A percentile compares a stretch with the other conserved stretches of the same genome.
Conservation (phyloP, 1,140 invertebrate species). For the Nomia melanderi region DNA sequence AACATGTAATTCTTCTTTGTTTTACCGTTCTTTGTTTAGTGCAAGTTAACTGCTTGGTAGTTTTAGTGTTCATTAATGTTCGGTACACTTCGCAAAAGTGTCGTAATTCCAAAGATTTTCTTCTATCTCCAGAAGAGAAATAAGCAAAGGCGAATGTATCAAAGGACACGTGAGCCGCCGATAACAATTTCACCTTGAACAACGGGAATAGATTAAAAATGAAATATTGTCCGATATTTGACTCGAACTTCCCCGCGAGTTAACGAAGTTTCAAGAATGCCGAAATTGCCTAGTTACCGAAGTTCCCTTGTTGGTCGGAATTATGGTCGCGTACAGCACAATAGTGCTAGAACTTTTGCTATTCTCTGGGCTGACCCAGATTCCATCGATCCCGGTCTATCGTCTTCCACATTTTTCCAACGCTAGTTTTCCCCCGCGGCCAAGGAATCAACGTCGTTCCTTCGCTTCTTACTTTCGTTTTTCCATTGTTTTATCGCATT, state of each 20-base stretch:
- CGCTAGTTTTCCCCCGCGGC: background rate
- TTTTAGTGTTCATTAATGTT: no score
- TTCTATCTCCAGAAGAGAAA: no score
- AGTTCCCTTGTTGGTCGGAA: slow-evolving; percentile 40
- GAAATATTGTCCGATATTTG: background rate
- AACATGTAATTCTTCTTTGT: no score
- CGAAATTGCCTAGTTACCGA: slow-evolving; percentile 31
- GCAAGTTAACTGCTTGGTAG: no score
- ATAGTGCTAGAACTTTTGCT: slow-evolving; percentile 46
- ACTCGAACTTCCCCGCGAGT: background rate
- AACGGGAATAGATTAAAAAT: background rate
- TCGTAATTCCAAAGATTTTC: no score
- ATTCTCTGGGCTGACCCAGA: slow-evolving; percentile 49
- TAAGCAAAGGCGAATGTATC: no score
- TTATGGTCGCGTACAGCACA: slow-evolving; percentile 37
- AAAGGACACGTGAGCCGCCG: no score
- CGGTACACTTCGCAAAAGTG: no score
- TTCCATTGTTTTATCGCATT: slow-evolving; percentile 12
- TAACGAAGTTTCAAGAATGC: slow-evolving; percentile 5
- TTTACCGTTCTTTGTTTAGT: no score
- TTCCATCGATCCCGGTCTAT: slow-evolving; percentile 15
- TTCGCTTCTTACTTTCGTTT: slow-evolving; percentile 5
- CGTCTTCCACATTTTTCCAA: slow-evolving; percentile 34
- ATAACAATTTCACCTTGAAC: no score
- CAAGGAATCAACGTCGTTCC: background rate